These are phyloP conservation scores for Drosophila pullipes DNA, from an alignment of 2,888 invertebrate species.

Conservation along the genomic window DNA sequence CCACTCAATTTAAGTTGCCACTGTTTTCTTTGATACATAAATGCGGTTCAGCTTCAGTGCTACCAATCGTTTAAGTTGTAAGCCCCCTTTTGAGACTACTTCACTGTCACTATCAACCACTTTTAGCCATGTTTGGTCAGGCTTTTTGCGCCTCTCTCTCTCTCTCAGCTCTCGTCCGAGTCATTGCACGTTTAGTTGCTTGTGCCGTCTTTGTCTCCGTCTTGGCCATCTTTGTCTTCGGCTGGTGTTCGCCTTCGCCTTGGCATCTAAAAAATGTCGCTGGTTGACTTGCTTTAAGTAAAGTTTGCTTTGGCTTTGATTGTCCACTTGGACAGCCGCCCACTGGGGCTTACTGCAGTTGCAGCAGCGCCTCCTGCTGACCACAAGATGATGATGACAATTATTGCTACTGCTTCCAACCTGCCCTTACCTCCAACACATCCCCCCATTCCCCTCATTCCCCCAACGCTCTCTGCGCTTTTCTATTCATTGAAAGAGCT, in stretches of 20 bases:
- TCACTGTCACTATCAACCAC: slow-evolving; percentile 51
- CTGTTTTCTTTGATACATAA: not conserved
- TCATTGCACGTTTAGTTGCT: slow-evolving; percentile 72
- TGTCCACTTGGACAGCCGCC: slow-evolving; percentile 64
- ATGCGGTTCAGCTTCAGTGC: not conserved
- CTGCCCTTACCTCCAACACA: slow-evolving; percentile 18
- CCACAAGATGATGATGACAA: slow-evolving; percentile 66
- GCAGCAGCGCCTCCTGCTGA: slow-evolving; percentile 44
- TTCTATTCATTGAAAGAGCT: slow-evolving; percentile 13
- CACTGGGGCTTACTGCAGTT: slow-evolving; percentile 38
- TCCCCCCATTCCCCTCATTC: not conserved
- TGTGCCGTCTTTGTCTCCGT: slow-evolving; percentile 45
- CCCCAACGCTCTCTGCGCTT: not conserved
- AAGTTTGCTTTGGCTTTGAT: slow-evolving; percentile 68
- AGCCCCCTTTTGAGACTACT: slow-evolving; percentile 20
- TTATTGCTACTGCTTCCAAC: slow-evolving; percentile 65
- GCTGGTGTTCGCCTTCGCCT: slow-evolving; percentile 52
- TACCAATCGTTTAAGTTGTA: slow-evolving; percentile 6
- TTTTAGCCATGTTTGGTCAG: slow-evolving; percentile 75
- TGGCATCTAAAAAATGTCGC: slow-evolving; percentile 80
- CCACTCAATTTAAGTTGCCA: not conserved
- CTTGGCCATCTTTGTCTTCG: slow-evolving; percentile 40
- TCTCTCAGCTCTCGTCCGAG: slow-evolving; percentile 22
- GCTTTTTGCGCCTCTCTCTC: slow-evolving; percentile 63
- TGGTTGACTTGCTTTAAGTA: slow-evolving; percentile 80